A percentile compares a stretch with the other conserved stretches of the same genome.
Evolutionary conservation across 1,140 invertebrate species (phyloP).

Genomic region (Drosophila elegans): DNA sequence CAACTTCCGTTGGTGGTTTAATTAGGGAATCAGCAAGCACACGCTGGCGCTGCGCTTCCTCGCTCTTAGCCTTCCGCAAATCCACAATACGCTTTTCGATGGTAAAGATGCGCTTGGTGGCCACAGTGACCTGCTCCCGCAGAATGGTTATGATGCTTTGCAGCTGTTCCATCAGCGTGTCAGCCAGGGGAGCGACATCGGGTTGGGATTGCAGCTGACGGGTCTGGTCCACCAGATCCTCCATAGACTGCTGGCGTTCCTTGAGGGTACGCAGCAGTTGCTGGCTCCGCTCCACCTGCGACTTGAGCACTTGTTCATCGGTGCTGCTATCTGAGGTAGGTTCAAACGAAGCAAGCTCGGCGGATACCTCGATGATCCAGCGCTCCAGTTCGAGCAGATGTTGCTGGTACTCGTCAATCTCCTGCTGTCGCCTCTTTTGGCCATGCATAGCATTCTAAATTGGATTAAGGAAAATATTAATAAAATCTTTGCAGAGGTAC

Average conservation of each 20-base stretch:
- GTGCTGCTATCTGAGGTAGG: slow-evolving; percentile 64
- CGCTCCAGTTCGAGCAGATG: slow-evolving; percentile 88
- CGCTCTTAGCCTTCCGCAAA: slow-evolving; percentile 65
- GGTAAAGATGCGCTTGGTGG: slow-evolving; percentile 76
- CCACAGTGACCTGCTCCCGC: slow-evolving; percentile 76
- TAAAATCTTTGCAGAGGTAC: no score
- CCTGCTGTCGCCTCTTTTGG: slow-evolving; percentile 86
- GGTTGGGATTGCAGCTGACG: slow-evolving; percentile 72
- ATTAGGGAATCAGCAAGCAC: slow-evolving; percentile 67
- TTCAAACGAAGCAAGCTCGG: slow-evolving; percentile 69
- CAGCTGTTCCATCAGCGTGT: slow-evolving; percentile 74
- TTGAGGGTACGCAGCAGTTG: slow-evolving; percentile 73
- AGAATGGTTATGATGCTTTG: slow-evolving; percentile 74
- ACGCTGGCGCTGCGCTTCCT: slow-evolving; percentile 67
- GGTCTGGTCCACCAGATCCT: slow-evolving; percentile 76
- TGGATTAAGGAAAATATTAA: neutral
- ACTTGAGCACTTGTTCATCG: slow-evolving; percentile 73
- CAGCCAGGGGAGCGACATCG: slow-evolving; percentile 78
- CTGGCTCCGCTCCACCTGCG: slow-evolving; percentile 74
- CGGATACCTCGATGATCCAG: slow-evolving; percentile 86
- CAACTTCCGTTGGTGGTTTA: slow-evolving; percentile 47
- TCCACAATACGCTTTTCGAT: slow-evolving; percentile 82
- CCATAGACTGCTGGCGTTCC: slow-evolving; percentile 78
- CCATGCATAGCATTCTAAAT: slow-evolving; percentile 86
- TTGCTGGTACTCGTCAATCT: slow-evolving; percentile 87